Conservation (phyloP, 2,797 vertebrate genomes). For the Lindbergichthys nudifrons region DNA sequence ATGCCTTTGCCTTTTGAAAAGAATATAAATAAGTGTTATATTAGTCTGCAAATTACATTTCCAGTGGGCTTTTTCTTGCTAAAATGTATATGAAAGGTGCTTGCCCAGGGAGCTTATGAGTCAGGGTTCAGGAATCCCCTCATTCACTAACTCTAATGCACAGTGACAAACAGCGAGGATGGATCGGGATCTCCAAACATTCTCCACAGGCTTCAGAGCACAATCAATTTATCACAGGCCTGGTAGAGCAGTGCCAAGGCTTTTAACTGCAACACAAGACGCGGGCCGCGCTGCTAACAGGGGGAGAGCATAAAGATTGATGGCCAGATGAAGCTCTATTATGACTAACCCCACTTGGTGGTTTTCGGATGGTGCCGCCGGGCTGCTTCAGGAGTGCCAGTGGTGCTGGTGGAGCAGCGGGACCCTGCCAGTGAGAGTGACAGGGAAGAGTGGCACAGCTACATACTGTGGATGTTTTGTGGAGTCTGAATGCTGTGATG, state of each 20-base stretch:
- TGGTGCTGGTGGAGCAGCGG: conserved; percentile 29
- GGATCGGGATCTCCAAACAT: conserved; percentile 71
- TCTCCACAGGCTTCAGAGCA: conserved; percentile 62
- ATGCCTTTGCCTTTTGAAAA: conserved; percentile 63
- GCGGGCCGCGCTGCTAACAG: conserved; percentile 57
- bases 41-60: conserved; percentile 64
- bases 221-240: conserved; percentile 74
- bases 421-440: conserved; percentile 46
- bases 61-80: conserved; percentile 55
- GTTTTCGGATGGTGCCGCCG: conserved; percentile 62
- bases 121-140: conserved; percentile 74
- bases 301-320: conserved; percentile 69
- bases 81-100: conserved; percentile 68
- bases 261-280: conserved; percentile 76
- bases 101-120: conserved; percentile 60
- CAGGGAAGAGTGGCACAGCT: conserved; percentile 42
- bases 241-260: conserved; percentile 62
- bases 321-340: conserved; percentile 76
- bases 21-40: conserved; percentile 58
- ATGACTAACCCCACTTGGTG: conserved; percentile 73
- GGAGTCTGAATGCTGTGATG: conserved; percentile 60
- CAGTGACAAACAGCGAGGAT: conserved; percentile 71
- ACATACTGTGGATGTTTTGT: conserved; percentile 55
- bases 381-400: conserved; percentile 52
- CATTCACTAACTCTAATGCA: conserved; percentile 67